Conservation (phyloP, 2,113 vertebrate species). For the Microtus oregoni region DNA sequence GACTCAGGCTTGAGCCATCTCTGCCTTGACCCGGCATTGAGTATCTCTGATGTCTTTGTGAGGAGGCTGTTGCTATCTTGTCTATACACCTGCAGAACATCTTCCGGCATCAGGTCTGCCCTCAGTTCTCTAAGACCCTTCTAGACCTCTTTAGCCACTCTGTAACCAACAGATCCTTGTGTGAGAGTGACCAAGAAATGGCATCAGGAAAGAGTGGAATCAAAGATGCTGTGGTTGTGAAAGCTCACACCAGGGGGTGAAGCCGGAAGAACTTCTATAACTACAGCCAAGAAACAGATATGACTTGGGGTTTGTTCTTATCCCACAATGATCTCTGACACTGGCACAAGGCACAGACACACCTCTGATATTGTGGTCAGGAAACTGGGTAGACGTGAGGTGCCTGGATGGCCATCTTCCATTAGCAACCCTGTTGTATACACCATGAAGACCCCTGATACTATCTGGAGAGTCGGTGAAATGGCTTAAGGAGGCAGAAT, state of each 20-base stretch:
- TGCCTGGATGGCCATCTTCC: neutral
- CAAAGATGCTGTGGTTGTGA: neutral
- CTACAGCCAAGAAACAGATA: neutral
- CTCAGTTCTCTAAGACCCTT: neutral
- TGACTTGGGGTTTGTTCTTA: neutral
- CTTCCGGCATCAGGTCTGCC: neutral
- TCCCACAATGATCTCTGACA: neutral
- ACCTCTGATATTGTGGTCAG: neutral
- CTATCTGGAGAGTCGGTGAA: neutral
- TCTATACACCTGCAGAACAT: neutral
- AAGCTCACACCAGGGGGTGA: neutral
- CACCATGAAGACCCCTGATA: neutral
- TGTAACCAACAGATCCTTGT: neutral
- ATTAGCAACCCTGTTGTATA: neutral
- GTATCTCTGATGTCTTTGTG: neutral
- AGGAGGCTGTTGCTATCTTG: too few relatives aligned
- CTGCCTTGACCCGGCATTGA: neutral
- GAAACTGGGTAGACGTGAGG: neutral
- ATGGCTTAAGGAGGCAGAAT: neutral
- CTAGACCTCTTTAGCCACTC: neutral
- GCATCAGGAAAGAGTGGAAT: neutral
- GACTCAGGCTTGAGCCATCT: neutral
- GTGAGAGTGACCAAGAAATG: neutral
- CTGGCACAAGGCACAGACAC: neutral
- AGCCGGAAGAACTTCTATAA: neutral